Conservation (phyloP, 2,113 vertebrate genomes). For the Albula goreensis region DNA sequence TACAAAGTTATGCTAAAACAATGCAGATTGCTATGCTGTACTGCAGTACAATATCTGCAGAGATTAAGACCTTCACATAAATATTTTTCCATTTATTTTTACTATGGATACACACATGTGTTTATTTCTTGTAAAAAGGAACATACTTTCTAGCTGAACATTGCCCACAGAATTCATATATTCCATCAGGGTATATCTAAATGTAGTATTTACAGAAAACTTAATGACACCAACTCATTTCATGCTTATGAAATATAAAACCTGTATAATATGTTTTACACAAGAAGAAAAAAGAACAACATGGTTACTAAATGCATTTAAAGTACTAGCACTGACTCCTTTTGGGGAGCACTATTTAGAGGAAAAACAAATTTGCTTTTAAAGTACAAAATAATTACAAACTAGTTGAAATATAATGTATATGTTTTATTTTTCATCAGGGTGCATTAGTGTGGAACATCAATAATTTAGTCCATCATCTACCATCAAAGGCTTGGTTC, state of each 20-base stretch:
- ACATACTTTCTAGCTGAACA: background rate
- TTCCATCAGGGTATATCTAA: background rate
- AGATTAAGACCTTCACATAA: too few species aligned
- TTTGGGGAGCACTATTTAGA: slow-evolving; percentile 70
- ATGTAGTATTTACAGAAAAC: background rate
- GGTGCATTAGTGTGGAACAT: slow-evolving; percentile 91
- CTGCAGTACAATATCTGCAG: too few species aligned
- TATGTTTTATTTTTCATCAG: slow-evolving; percentile 93
- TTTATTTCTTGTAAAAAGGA: background rate
- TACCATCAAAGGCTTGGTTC: slow-evolving; percentile 86
- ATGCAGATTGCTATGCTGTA: too few species aligned
- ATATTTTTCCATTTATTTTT: too few species aligned
- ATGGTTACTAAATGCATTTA: slow-evolving; percentile 12
- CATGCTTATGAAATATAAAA: slow-evolving; percentile 16
- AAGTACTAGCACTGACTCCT: slow-evolving; percentile 29
- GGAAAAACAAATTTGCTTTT: slow-evolving; percentile 85
- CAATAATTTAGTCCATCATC: slow-evolving; percentile 91
- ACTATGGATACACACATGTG: too few species aligned
- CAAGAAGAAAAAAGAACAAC: background rate
- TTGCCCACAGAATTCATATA: background rate
- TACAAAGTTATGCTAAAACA: too few species aligned
- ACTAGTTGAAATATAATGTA: slow-evolving; percentile 88
- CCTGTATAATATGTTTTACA: slow-evolving; percentile 3
- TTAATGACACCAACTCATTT: background rate
- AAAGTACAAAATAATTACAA: slow-evolving; percentile 91